Evolutionary conservation across 2,113 vertebrate genomes (phyloP).

Genomic region (Pristiophorus japonicus): DNA sequence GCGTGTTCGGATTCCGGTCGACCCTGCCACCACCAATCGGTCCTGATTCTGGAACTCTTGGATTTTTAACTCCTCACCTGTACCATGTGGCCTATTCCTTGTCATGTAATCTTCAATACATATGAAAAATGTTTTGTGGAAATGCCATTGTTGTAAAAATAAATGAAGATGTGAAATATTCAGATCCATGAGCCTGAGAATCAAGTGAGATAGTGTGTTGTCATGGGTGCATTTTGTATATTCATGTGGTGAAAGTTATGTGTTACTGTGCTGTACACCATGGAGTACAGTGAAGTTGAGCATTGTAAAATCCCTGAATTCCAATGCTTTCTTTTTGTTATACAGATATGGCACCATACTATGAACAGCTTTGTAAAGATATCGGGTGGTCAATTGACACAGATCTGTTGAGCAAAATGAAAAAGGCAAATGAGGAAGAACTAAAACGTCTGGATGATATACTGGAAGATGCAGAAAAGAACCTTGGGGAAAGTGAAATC

Average conservation of each 20-base stretch:
- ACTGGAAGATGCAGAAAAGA: slow-evolving; percentile 90
- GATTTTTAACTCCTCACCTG: too few species aligned
- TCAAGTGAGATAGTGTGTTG: neutral
- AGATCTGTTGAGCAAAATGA: slow-evolving; percentile 83
- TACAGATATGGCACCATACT: slow-evolving; percentile 90
- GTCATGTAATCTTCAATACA: too few species aligned
- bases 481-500: slow-evolving; percentile 90
- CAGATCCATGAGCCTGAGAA: neutral
- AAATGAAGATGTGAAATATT: too few species aligned
- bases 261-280: neutral
- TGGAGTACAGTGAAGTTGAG: neutral
- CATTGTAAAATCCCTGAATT: neutral
- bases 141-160: too few species aligned
- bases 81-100: too few species aligned
- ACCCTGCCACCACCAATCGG: too few species aligned
- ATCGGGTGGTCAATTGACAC: slow-evolving; percentile 83
- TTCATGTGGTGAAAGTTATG: neutral
- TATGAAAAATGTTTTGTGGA: too few species aligned
- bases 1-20: too few species aligned
- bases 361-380: slow-evolving; percentile 84
- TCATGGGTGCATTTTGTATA: neutral
- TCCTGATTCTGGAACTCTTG: too few species aligned
- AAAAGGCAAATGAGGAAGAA: slow-evolving; percentile 88
- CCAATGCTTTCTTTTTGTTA: neutral
- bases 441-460: slow-evolving; percentile 79